Evolutionary conservation across 1,140 invertebrate genomes (phyloP), one percentile per base, ranked within the genome.

Genomic region (Ylistrum balloti): DNA sequence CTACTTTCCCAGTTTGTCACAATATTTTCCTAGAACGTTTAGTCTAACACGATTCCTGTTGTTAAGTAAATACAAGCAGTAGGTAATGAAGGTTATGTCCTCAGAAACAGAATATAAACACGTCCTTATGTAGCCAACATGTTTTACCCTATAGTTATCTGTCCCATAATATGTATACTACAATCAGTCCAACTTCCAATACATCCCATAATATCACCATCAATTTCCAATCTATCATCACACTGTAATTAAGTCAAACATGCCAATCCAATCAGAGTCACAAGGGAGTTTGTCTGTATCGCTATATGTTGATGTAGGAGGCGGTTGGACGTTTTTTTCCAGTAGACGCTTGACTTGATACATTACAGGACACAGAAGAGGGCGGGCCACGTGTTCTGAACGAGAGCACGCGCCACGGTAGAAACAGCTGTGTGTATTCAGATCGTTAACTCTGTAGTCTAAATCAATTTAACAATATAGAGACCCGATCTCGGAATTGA

Each of bases 391-490:
- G 56, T 74, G 56, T 22, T 74, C 56, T n/a, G 56, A 74, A 11
- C 22, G 56, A n/a, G 56, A 74, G 56, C 56, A 74, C 56, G 56
- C 56, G 56, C 56, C 56, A 74, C 56, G 22, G 56, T 74, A 74
- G 56, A 74, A 74, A 74, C 56, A 74, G 22, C 56, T 74, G 56
- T 74, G 56, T 74, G 56, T 28, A 74, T 74, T 22, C 56, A 74
- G 56, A 74, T 74, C 56, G 56, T 74, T 74, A 74, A 74, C 56
- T 74, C 56, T n/a, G 20, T 45, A 45, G 41, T 45, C 41, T 74
- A 74, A 74, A 74, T 74, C 56, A 74, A 74, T 74, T 74, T n/a
- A 74, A 74, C 56, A 74, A 74, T 74, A 74, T 74, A n/a, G 56
- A 22, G 56, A 22, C 56, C n/a, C 56, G 56, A 74, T 74, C 56